Base-by-base conservation (phyloP, 2,888 invertebrate species). In the Oscheius myriophilus region DNA sequence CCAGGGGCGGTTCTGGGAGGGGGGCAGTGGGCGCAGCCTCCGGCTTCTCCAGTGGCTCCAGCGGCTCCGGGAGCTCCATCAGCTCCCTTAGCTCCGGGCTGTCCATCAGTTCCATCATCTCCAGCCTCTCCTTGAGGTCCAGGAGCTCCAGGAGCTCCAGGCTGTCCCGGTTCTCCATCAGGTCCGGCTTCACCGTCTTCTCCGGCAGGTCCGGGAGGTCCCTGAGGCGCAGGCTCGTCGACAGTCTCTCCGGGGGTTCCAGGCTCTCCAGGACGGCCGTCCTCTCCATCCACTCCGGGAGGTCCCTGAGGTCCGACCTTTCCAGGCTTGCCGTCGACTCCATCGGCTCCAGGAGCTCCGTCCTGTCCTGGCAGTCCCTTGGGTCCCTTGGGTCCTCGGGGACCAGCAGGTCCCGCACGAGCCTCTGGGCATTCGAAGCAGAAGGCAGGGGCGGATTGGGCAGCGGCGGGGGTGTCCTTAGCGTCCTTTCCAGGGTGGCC, bases 11-110 rank as follows among this genome's bases (percentile, higher is more conserved):
- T 82, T 51, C 82, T 69, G 62, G 80, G 81, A 64, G 80, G 80
- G 65, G 81, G 80, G 73, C 81, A 82, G 75, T 82, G 81, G 63
- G 79, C 78, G 79, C 81, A 81, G 46, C 78, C 76, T 69, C 82
- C 78, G n/a, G 55, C 39, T 11, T 59, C 63, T 72, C 80, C 80
- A 42, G 70, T 70, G 0, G 62, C 62, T 70, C 80, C 80, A 21
- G 43, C 42, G 2, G 74, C 63, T 70, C 82, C 82, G 58, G 80
- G 73, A 39, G 72, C 71, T 70, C 80, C 80, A 65, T 76, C 73
- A 68, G 69, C 69, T 72, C 80, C 80, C 57, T 72, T 70, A 66
- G 77, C 74, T 73, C 80, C 80, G 59, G 73, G 75, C 54, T 65
- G 64, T 64, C 63, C 63, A 42, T 63, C 63, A 25, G 11, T 53